Conservation (phyloP, 2,113 vertebrate genomes). For the Spizaetus ornatus region DNA sequence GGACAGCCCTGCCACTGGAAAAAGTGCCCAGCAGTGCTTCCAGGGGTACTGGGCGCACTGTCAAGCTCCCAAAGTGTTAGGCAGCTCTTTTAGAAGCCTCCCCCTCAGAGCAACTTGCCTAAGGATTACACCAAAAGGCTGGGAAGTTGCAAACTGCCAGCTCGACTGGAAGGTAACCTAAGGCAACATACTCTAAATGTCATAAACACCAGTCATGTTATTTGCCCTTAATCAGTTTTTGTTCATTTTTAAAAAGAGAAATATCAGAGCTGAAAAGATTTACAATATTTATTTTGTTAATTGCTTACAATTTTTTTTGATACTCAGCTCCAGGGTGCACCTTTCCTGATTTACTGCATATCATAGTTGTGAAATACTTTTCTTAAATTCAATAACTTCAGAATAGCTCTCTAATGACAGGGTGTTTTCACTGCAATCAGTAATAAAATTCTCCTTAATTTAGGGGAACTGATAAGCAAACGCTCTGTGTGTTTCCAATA, state of each 20-base stretch:
- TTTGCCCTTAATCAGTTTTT: background rate
- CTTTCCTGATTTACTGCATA: background rate
- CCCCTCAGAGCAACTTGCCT: background rate
- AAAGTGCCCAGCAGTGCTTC: background rate
- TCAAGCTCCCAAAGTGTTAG: background rate
- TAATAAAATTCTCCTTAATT: slow-evolving; percentile 12
- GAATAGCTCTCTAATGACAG: background rate
- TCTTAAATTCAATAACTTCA: background rate
- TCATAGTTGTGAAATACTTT: background rate
- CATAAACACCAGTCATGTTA: background rate
- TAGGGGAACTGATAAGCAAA: background rate
- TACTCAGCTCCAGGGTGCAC: background rate
- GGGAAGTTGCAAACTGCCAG: background rate
- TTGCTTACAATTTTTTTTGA: background rate
- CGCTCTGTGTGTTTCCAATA: background rate
- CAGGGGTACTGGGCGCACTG: background rate
- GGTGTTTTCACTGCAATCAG: background rate
- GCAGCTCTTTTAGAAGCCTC: background rate
- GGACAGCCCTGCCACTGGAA: background rate
- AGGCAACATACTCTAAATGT: background rate
- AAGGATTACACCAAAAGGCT: background rate
- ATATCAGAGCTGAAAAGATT: background rate
- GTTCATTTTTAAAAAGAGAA: background rate
- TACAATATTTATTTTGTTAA: background rate
- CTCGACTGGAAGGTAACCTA: background rate